Conservation (phyloP, 2,797 vertebrate species). For the Myotis pilosus region DNA sequence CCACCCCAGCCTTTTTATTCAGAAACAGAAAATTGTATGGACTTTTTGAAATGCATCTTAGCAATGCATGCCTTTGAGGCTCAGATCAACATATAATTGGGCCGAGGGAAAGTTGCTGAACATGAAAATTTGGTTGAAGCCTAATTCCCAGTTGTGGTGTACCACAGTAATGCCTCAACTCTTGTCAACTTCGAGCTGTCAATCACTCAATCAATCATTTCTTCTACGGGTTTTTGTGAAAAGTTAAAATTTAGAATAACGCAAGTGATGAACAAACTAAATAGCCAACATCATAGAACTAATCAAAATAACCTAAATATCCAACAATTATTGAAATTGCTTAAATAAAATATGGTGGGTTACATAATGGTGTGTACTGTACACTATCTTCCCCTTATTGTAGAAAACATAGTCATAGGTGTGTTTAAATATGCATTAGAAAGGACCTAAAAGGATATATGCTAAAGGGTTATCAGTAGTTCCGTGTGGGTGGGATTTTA, state of each 20-base stretch:
- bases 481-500: not conserved
- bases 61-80: not conserved
- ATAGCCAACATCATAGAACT: not conserved
- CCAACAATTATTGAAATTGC: not conserved
- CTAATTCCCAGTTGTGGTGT: slow-evolving; percentile 38
- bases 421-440: not conserved
- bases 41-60: not conserved
- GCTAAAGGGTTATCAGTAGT: not conserved
- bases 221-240: not conserved
- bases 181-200: not conserved
- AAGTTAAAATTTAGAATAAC: slow-evolving; percentile 4
- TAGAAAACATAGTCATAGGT: not conserved
- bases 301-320: slow-evolving; percentile 22
- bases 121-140: slow-evolving; percentile 9
- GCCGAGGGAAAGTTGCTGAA: slow-evolving; percentile 11
- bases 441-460: not conserved
- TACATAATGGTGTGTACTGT: not conserved
- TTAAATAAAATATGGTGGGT: not conserved
- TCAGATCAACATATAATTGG: not conserved
- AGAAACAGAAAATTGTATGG: not conserved
- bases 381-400: not conserved
- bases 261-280: not conserved
- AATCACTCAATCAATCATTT: not conserved
- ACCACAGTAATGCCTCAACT: not conserved
- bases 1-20: not conserved